Evolutionary conservation across 2,113 vertebrate species (phyloP), one percentile per base, ranked within the genome.

Genomic region (Lepisosteus oculatus): DNA sequence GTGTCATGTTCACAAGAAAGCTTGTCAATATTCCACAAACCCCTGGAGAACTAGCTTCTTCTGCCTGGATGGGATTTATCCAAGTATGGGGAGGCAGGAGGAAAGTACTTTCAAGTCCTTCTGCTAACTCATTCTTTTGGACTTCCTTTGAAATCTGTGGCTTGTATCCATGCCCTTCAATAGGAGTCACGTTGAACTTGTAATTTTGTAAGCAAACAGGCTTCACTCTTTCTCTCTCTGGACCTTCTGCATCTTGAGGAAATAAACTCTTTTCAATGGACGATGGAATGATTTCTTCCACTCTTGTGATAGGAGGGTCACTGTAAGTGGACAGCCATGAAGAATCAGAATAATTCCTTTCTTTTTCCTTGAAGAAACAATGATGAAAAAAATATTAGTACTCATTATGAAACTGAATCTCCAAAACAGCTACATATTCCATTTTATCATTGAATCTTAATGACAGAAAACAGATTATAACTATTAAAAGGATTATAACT

Each of bases 241-340:
- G 29, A 29, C 81, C 72, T 0, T 64, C 11, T 0, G 80, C 78
- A 2, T 81, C 51, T 56, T 3, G 14, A 43, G 86, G 82, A 65
- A 87, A 84, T 8, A 63, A 62, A 29, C 78, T 67, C 4, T 82
- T 77, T 55, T 43, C 69, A 68, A 83, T 80, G 4, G 78, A 74
- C 9, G 68, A 71, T 56, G 73, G 78, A 45, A 84, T 54, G 44
- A 15, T 11, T 42, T 86, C 72, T 67, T 77, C 86, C 70, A 92
- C 77, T 41, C 85, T 80, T 6, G 90, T 89, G 55, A 91, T 75
- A 0, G 85, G 88, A 8, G 91, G 90, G 77, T 93, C 90, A 8
- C 42, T 79, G 47, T 78, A 56, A 9, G 8, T 67, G 14, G 70
- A 76, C 0, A 65, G 72, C 79, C 87, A 84, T 43, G 67, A 68